Conservation (phyloP, 2,113 vertebrate genomes). For the Dipodomys merriami region DNA sequence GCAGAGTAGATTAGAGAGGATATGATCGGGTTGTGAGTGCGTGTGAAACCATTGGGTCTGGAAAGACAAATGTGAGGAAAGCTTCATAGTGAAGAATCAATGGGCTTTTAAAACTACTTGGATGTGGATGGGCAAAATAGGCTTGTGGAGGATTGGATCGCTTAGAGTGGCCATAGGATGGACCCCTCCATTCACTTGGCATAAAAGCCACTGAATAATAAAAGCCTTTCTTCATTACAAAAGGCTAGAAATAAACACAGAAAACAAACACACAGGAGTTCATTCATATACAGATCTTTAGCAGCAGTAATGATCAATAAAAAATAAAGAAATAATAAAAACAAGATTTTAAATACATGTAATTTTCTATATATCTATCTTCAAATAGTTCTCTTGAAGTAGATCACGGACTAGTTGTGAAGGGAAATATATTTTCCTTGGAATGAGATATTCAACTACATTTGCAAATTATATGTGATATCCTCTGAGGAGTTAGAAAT, state of each 20-base stretch:
- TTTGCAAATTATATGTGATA: neutral
- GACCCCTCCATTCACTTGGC: neutral
- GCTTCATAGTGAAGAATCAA: conserved; percentile 39
- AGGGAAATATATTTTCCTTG: neutral
- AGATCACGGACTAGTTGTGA: neutral
- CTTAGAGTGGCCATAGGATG: conserved; percentile 34
- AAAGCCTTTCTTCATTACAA: neutral
- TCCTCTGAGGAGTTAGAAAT: neutral
- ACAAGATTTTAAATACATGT: neutral
- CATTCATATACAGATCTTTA: neutral
- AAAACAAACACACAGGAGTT: neutral
- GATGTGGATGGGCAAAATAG: neutral
- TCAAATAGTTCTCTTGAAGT: conserved; percentile 17
- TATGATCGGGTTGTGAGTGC: neutral
- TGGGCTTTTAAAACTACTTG: conserved; percentile 59
- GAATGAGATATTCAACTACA: neutral
- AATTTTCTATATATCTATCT: neutral
- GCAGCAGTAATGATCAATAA: neutral
- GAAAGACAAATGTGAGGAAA: conserved; percentile 47
- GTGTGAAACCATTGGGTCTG: neutral
- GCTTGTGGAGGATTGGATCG: neutral
- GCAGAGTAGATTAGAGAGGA: neutral
- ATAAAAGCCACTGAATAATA: neutral
- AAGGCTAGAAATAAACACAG: neutral
- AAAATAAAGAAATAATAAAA: neutral